Conservation (phyloP, 2,113 vertebrate genomes). For the Scophthalmus maximus region DNA sequence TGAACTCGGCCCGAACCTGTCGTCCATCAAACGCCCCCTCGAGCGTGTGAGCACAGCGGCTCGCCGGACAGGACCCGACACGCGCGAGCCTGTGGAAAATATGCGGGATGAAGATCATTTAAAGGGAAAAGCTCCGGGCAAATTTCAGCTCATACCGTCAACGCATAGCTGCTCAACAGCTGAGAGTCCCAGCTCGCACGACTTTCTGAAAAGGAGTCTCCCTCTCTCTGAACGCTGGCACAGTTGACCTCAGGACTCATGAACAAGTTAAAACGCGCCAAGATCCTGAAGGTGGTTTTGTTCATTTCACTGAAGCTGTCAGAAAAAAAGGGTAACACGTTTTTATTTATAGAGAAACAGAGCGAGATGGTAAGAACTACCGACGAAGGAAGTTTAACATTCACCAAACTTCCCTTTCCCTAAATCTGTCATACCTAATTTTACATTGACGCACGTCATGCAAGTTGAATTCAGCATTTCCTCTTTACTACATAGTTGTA, state of each 20-base stretch:
- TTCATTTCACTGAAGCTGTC: conserved; percentile 16
- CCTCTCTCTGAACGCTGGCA: not conserved
- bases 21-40: conserved; percentile 3
- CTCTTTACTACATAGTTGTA: no score
- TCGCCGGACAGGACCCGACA: conserved; percentile 14
- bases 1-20: conserved; percentile 8
- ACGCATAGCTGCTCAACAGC: not conserved
- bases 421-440: no score
- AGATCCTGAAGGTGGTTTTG: not conserved
- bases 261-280: conserved; percentile 23
- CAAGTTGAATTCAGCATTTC: no score
- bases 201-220: not conserved
- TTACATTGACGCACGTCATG: no score
- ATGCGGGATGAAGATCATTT: conserved; percentile 29
- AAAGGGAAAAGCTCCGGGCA: conserved; percentile 46
- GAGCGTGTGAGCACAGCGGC: conserved; percentile 6
- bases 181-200: not conserved
- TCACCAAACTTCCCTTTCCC: no score
- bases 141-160: conserved; percentile 11
- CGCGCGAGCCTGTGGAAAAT: conserved; percentile 38
- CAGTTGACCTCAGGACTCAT: not conserved
- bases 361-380: not conserved
- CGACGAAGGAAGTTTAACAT: no score
- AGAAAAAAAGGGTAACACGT: not conserved
- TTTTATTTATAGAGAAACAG: not conserved